These are phyloP conservation scores for Erinaceus europaeus DNA, from an alignment of 2,113 vertebrate species.

Conservation along the genomic window DNA sequence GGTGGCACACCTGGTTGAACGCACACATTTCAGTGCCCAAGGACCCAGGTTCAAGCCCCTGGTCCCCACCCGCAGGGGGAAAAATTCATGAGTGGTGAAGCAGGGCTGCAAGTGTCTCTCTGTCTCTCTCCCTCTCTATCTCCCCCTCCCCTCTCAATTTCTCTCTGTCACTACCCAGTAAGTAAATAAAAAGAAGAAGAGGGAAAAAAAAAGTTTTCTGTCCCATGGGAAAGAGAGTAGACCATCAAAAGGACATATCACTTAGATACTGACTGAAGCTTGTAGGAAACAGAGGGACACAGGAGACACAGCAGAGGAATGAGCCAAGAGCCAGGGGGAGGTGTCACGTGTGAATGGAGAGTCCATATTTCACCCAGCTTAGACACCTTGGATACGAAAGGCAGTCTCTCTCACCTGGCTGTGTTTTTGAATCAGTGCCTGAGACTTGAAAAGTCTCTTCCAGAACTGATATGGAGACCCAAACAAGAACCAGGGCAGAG, in stretches of 20 bases:
- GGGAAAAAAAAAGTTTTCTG: background rate
- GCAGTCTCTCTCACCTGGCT: background rate
- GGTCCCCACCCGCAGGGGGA: no score
- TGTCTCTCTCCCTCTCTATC: no score
- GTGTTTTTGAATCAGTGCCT: conserved; percentile 34
- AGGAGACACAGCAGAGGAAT: background rate
- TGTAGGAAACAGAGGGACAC: background rate
- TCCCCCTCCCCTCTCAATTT: no score
- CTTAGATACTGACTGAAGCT: background rate
- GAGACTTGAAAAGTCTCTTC: conserved; percentile 43
- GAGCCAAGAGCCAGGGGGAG: background rate
- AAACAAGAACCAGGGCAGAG: background rate
- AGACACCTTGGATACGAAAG: conserved; percentile 6
- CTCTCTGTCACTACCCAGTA: no score
- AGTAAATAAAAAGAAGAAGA: no score
- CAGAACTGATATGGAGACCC: background rate
- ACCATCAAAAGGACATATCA: background rate
- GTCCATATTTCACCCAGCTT: conserved; percentile 5
- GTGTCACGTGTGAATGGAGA: background rate
- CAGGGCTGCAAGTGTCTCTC: no score
- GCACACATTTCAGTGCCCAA: no score
- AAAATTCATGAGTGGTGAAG: no score
- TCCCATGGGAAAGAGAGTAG: background rate
- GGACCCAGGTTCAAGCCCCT: no score
- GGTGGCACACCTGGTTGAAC: no score